Conservation (phyloP, 1,140 invertebrate genomes). For the Calycopis cecrops region DNA sequence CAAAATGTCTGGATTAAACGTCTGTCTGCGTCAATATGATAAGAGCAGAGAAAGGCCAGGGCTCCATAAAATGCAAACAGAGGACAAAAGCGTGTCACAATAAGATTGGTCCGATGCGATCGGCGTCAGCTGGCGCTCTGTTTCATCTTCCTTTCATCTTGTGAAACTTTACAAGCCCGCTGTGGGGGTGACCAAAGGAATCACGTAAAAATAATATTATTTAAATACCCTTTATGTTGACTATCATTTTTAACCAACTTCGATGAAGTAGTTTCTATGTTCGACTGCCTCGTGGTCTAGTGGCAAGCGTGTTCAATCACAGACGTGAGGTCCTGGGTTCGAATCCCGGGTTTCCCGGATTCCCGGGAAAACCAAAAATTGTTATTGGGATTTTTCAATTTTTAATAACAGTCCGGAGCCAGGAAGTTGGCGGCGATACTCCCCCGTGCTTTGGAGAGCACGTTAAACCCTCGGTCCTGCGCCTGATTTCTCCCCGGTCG, state of each 20-base stretch:
- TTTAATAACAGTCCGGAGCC: too few species aligned
- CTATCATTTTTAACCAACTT: not conserved
- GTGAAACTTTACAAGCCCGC: conserved; percentile 30
- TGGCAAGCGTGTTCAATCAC: too few species aligned
- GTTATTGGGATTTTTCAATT: too few species aligned
- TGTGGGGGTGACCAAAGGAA: conserved; percentile 22
- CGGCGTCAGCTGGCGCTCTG: conserved; percentile 36
- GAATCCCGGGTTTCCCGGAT: too few species aligned
- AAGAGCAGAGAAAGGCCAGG: conserved; percentile 51
- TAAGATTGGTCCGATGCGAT: conserved; percentile 48
- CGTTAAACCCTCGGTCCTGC: too few species aligned
- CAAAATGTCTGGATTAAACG: conserved; percentile 50
- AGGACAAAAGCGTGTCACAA: conserved; percentile 42
- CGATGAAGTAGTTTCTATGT: too few species aligned
- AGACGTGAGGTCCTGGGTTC: too few species aligned
- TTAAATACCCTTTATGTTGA: not conserved
- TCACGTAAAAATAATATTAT: conserved; percentile 20
- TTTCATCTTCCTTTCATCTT: conserved; percentile 31
- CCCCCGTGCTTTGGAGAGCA: too few species aligned
- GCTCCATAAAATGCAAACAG: conserved; percentile 56
- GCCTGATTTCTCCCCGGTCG: too few species aligned
- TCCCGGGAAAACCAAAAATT: too few species aligned
- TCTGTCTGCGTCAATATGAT: conserved; percentile 66
- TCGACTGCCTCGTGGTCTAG: too few species aligned
- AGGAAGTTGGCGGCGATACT: too few species aligned